phyloP scores from a whole-genome alignment of 2,888 invertebrate genomes.

The Sarcophaga caerulescens region DNA sequence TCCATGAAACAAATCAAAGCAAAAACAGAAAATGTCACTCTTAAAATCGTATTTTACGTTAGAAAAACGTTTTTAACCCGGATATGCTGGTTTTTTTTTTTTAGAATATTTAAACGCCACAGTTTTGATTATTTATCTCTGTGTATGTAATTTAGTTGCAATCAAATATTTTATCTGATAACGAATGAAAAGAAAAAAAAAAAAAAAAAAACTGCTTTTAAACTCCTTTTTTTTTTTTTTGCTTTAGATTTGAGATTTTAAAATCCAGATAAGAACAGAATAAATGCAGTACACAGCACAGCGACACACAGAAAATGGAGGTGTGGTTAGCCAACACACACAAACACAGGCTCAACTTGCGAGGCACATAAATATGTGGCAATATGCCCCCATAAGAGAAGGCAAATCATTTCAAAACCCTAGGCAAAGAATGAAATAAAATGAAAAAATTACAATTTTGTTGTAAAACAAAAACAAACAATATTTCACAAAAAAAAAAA shows the following conservation, averaged over 20 bases:
- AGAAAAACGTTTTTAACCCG: background rate
- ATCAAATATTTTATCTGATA: slow-evolving; percentile 28
- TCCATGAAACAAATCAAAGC: no score
- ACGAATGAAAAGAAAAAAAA: background rate
- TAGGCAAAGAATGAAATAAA: slow-evolving; percentile 4
- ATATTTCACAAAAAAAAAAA: slow-evolving; percentile 11
- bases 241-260: slow-evolving; percentile 18
- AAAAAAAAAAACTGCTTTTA: background rate
- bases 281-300: slow-evolving; percentile 28
- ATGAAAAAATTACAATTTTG: background rate
- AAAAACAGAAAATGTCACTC: no score
- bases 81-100: background rate
- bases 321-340: slow-evolving; percentile 59
- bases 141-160: background rate
- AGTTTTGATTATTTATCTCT: background rate
- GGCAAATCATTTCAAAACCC: background rate
- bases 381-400: background rate
- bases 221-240: slow-evolving; percentile 15
- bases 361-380: background rate
- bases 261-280: slow-evolving; percentile 32
- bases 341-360: slow-evolving; percentile 9
- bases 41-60: no score
- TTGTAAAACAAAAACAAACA: background rate
- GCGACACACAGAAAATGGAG: slow-evolving; percentile 62
- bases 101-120: background rate